phyloP scores from a whole-genome alignment of 2,113 vertebrate species.

The Henicopernis longicauda region DNA sequence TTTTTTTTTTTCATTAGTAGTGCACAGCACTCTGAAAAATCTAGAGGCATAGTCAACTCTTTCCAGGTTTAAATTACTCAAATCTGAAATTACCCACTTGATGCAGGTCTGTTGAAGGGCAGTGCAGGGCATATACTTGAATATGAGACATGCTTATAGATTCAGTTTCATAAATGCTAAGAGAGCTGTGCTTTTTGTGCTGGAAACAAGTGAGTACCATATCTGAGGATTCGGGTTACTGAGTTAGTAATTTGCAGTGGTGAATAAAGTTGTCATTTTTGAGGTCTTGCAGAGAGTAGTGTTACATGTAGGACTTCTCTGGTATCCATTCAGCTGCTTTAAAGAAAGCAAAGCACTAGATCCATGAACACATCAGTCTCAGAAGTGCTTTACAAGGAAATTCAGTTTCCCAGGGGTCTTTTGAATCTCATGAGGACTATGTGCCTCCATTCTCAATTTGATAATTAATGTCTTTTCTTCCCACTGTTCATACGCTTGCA shows the following conservation, averaged over 20 bases:
- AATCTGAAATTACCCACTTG: neutral
- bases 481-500: neutral
- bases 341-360: neutral
- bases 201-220: neutral
- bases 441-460: constrained; percentile 15
- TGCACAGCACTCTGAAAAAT: neutral
- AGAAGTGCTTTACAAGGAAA: neutral
- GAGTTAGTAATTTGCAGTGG: neutral
- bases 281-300: neutral
- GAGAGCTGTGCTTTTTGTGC: neutral
- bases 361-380: neutral
- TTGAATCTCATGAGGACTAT: neutral
- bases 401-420: constrained; percentile 8
- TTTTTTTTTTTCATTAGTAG: neutral
- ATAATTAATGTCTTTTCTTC: constrained; percentile 38
- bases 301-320: neutral
- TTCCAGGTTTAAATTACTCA: neutral
- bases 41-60: neutral
- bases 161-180: neutral
- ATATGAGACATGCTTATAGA: neutral
- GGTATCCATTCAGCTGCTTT: neutral
- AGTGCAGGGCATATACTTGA: neutral
- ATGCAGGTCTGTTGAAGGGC: neutral
- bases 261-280: neutral
- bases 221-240: neutral